These are phyloP conservation scores for Apis laboriosa DNA, from an alignment of 1,140 invertebrate genomes.

Conservation along the genomic window DNA sequence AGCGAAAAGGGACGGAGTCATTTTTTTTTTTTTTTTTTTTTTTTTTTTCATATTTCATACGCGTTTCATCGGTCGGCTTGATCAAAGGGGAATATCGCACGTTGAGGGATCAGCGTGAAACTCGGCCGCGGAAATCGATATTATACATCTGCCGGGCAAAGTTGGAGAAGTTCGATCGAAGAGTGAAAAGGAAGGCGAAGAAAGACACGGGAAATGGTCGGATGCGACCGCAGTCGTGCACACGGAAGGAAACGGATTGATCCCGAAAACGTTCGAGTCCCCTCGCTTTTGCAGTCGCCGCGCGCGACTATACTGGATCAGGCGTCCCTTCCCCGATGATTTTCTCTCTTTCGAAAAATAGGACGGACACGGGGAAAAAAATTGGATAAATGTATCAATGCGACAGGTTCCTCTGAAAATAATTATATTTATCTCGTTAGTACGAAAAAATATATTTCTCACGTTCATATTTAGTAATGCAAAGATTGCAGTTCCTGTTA, in stretches of 20 bases:
- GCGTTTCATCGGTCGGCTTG: conserved; percentile 33
- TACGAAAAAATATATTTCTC: conserved; percentile 52
- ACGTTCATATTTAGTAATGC: conserved; percentile 44
- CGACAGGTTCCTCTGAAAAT: conserved; percentile 58
- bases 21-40: too few relatives aligned
- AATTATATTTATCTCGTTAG: conserved; percentile 41
- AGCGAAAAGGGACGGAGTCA: too few relatives aligned
- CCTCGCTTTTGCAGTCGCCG: conserved; percentile 40
- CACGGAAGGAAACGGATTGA: conserved; percentile 45
- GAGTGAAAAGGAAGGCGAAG: conserved; percentile 19
- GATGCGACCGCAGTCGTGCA: conserved; percentile 41
- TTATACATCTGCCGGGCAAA: conserved; percentile 55
- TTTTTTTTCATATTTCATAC: not conserved
- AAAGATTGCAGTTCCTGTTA: conserved; percentile 47
- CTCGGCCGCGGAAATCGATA: conserved; percentile 56
- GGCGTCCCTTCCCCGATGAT: conserved; percentile 19
- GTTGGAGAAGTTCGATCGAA: conserved; percentile 47
- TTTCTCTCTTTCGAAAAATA: conserved; percentile 18
- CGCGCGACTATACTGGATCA: conserved; percentile 39
- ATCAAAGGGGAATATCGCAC: conserved; percentile 56
- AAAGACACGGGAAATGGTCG: conserved; percentile 35
- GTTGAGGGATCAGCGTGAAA: conserved; percentile 29
- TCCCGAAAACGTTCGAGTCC: conserved; percentile 59
- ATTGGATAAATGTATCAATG: conserved; percentile 49
- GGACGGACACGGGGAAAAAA: conserved; percentile 12